phyloP scores from a whole-genome alignment of 2,888 invertebrate genomes.

The Callyntrura sp. region DNA sequence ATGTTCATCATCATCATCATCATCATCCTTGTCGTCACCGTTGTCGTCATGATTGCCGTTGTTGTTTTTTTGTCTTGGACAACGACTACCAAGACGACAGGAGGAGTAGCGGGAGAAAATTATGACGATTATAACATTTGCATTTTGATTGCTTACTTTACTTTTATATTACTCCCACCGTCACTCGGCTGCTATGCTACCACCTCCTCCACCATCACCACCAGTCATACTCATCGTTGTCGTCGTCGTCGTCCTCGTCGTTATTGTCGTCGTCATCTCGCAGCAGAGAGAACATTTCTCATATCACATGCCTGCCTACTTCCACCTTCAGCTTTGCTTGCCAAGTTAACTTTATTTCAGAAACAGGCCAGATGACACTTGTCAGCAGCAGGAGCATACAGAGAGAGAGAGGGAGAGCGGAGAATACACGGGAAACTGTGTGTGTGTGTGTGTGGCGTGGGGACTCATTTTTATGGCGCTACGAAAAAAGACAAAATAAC shows the following conservation, averaged over 20 bases:
- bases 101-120: constrained; percentile 4
- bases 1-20: constrained; percentile 54
- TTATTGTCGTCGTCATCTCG: neutral
- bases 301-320: neutral
- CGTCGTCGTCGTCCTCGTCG: neutral
- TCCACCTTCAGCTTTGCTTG: neutral
- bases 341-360: neutral
- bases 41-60: neutral
- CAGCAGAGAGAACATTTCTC: neutral
- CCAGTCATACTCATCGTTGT: neutral
- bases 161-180: constrained; percentile 7
- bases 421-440: neutral
- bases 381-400: constrained; percentile 13
- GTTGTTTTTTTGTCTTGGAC: neutral
- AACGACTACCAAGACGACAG: neutral
- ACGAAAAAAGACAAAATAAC: neutral
- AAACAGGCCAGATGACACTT: constrained; percentile 58
- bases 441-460: no score
- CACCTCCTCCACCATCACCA: neutral
- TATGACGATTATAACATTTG: constrained; percentile 69
- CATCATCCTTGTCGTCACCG: neutral
- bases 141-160: constrained; percentile 75
- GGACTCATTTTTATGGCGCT: no score
- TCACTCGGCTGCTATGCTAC: no score
- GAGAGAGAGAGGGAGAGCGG: neutral